Base-by-base conservation (phyloP, 2,797 vertebrate species). In the Rousettus madagascariensis region DNA sequence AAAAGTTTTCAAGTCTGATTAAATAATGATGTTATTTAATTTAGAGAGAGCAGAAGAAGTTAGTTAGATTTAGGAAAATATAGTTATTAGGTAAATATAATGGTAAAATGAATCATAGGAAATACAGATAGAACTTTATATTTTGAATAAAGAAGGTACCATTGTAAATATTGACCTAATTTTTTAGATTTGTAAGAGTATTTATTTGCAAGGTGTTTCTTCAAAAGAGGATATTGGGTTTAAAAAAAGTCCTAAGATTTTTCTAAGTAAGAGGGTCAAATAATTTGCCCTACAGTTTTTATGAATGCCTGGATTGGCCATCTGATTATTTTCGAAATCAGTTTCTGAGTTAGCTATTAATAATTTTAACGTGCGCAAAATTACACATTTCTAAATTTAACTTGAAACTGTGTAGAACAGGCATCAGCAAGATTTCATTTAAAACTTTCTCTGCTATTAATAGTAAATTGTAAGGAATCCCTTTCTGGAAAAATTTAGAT, bases 261-360 rank as follows among this genome's bases (percentile, higher is more conserved):
- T 94, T 74, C 8, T 74, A 72, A 95, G n/a, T 43, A 92, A 61
- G 26, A 55, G 24, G 57, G n/a, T 17, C 36, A 43, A 83, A 11
- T 83, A 66, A 19, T 94, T 86, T 87, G 78, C 22, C 89, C 90
- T 90, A 87, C 53, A 79, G 38, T 43, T 95, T 95, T 97, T 75
- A 80, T 86, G 41, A 57, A 75, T 93, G 30, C 16, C 8, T 91
- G 9, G 1, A 30, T 57, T 72, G 51, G 19, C 28, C 30, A 49
- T 77, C 24, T 55, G 16, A 33, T 94, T 91, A 65, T 26, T 95
- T 94, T 95, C 93, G 41, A 71, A 90, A 83, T 28, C 55, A 87
- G 12, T 59, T 49, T 77, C n/a, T 41, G 15, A 55, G 26, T 90
- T 94, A n/a, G 53, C 20, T 77, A 24, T 71, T 83, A 79, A 90